phyloP scores from a whole-genome alignment of 2,797 vertebrate species.

The Syngnathus acus region DNA sequence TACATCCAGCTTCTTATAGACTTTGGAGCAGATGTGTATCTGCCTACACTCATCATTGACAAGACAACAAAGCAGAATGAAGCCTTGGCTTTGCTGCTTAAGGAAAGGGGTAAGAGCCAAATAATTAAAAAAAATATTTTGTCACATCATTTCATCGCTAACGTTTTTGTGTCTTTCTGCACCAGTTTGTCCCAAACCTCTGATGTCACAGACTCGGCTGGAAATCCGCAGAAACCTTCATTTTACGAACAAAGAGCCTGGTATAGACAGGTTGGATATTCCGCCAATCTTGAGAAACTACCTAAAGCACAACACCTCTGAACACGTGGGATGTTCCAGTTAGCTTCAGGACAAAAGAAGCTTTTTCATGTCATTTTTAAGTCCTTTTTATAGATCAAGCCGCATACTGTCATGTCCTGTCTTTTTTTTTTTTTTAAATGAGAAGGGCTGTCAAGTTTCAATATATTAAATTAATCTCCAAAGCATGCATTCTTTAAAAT shows the following conservation, averaged over 20 bases:
- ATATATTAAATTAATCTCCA: too few species aligned
- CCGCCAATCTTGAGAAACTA: constrained; percentile 78
- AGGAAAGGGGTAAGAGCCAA: constrained; percentile 77
- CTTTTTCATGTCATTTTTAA: background rate
- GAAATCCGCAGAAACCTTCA: constrained; percentile 68
- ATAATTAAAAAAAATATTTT: too few species aligned
- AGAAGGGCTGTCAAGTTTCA: too few species aligned
- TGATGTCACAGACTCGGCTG: constrained; percentile 85
- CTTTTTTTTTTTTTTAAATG: too few species aligned
- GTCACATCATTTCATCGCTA: background rate
- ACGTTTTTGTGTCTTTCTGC: constrained; percentile 1
- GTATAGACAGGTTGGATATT: constrained; percentile 69
- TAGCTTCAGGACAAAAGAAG: background rate
- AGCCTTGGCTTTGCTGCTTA: constrained; percentile 74
- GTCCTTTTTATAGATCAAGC: background rate
- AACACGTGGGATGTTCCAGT: constrained; percentile 18
- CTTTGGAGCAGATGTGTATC: constrained; percentile 86
- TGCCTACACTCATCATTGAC: constrained; percentile 66
- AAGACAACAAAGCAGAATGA: constrained; percentile 65
- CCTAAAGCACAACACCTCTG: constrained; percentile 67
- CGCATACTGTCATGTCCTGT: too few species aligned
- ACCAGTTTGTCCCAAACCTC: constrained; percentile 79
- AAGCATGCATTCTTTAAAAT: too few species aligned
- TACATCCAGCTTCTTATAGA: constrained; percentile 87
- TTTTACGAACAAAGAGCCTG: constrained; percentile 33